Evolutionary conservation across 2,888 invertebrate species (phyloP).

Genomic region (Tetranychus piercei): DNA sequence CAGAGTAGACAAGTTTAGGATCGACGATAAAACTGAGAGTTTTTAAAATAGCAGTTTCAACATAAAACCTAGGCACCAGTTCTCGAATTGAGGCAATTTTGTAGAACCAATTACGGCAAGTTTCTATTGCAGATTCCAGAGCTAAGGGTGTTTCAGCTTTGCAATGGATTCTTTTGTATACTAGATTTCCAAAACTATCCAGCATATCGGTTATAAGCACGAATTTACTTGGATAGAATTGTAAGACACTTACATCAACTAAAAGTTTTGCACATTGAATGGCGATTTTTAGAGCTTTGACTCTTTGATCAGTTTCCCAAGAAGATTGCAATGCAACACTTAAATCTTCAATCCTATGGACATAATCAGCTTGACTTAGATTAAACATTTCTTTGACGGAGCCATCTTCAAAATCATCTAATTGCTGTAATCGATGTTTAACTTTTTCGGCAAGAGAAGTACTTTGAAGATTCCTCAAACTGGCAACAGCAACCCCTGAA

Average conservation of each 20-base stretch:
- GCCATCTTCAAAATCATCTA: constrained; percentile 83
- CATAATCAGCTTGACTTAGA: constrained; percentile 79
- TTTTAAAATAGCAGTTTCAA: constrained; percentile 77
- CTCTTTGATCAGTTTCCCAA: constrained; percentile 84
- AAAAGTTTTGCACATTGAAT: constrained; percentile 87
- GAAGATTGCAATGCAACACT: constrained; percentile 72
- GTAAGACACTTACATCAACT: constrained; percentile 66
- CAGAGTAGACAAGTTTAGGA: constrained; percentile 8
- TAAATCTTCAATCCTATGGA: constrained; percentile 67
- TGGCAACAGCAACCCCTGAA: background rate
- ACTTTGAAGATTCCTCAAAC: constrained; percentile 54
- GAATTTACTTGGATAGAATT: constrained; percentile 96
- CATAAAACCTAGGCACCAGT: constrained; percentile 69
- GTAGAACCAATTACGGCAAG: constrained; percentile 95
- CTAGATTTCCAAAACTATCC: constrained; percentile 67
- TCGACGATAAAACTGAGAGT: constrained; percentile 36
- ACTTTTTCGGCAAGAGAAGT: constrained; percentile 37
- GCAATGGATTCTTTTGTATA: constrained; percentile 58
- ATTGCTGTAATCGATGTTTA: constrained; percentile 55
- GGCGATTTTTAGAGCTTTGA: constrained; percentile 83
- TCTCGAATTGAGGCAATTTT: constrained; percentile 95
- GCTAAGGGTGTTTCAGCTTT: constrained; percentile 45
- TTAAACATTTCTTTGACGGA: constrained; percentile 60
- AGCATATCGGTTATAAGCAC: constrained; percentile 85
- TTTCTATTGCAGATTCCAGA: constrained; percentile 57